Evolutionary conservation across 2,888 invertebrate genomes (phyloP).

Genomic region (Microplitis deprimator): DNA sequence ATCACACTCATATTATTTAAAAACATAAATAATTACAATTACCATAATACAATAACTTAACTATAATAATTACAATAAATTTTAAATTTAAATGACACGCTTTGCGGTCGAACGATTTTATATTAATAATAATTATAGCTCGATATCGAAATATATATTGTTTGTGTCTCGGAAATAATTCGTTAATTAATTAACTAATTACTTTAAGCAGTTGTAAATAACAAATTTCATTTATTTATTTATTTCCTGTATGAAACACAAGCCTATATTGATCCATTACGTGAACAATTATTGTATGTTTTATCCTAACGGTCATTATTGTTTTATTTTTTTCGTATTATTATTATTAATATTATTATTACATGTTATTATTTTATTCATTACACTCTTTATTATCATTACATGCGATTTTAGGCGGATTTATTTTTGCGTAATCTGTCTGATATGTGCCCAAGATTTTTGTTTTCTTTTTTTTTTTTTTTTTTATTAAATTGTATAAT

Average conservation of each 20-base stretch:
- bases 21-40: slow-evolving; percentile 35
- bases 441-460: slow-evolving; percentile 34
- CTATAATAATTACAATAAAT: slow-evolving; percentile 6
- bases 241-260: neutral
- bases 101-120: neutral
- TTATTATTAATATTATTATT: slow-evolving; percentile 49
- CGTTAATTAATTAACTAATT: neutral
- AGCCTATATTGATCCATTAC: neutral
- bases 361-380: neutral
- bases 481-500: neutral
- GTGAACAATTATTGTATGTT: neutral
- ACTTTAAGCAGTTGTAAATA: neutral
- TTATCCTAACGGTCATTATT: neutral
- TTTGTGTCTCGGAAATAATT: neutral
- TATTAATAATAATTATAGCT: neutral
- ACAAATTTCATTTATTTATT: neutral
- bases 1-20: slow-evolving; percentile 29
- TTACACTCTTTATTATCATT: neutral
- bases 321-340: slow-evolving; percentile 16
- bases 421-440: slow-evolving; percentile 6
- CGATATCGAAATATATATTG: neutral
- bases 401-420: slow-evolving; percentile 10
- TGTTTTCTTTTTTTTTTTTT: neutral
- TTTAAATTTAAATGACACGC: neutral
- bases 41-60: neutral